Base-by-base conservation (phyloP, 1,140 invertebrate species). In the Gonatopus flavifemur region DNA sequence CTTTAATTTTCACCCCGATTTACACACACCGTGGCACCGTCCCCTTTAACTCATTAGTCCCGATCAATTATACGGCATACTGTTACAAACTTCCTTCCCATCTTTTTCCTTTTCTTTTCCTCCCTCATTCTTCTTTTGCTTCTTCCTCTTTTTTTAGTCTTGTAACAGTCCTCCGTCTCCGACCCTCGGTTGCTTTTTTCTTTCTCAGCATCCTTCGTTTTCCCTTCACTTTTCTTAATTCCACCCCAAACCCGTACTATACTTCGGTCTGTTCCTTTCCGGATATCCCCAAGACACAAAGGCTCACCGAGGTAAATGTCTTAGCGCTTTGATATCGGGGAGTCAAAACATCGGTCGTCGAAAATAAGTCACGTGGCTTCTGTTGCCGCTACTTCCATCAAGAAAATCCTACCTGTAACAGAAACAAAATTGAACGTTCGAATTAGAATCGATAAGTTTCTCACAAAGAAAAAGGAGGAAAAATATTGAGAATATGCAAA, bases 1-100 rank as follows among this genome's bases (percentile, higher is more conserved):
- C 66, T 75, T 74, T 74, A 70, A 73, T 75, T 73, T 67, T 63
- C 55, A 57, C 56, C 61, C 55, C 56, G 57, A 65, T 64, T n/a
- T n/a, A n/a, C n/a, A n/a, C n/a, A n/a, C n/a, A 68, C 55, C 53
- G 61, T 49, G 43, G 61, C 57, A 66, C n/a, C n/a, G n/a, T 75
- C 71, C 66, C 63, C 74, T 75, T 76, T 74, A 76, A 76, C 72
- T 76, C 74, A 73, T 76, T 76, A 76, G 60, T 72, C 52, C 64
- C 66, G 67, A 74, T 74, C 67, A 75, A 75, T 71, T 68, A 71
- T 67, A 66, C 66, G 61, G 61, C 59, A 63, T 56, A 55, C 66
- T 51, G 57, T 58, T 62, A 59, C 61, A 52, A 35, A 49, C 43
- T 37, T 36, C 38, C 53, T 52, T 58, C 50, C 46, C 55, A n/a